Evolutionary conservation across 2,797 vertebrate species (phyloP).

Genomic region (Chrosomus eos): DNA sequence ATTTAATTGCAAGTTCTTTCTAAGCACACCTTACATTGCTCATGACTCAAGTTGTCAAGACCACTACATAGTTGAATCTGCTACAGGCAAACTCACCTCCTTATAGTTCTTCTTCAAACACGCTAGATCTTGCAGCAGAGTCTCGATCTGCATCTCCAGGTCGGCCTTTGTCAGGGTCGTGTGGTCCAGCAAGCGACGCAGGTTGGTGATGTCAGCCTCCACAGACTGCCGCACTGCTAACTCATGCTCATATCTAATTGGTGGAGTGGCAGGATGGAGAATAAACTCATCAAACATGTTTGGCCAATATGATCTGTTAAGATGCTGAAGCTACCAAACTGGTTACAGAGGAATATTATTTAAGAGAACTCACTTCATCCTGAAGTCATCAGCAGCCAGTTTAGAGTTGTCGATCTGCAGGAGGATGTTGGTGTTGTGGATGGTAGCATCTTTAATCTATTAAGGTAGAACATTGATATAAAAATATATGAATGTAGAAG

Average conservation of each 20-base stretch:
- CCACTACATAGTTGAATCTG: neutral
- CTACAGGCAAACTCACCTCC: slow-evolving; percentile 75
- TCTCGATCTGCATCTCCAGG: slow-evolving; percentile 91
- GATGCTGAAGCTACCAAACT: neutral
- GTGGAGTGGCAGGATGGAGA: neutral
- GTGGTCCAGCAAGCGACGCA: slow-evolving; percentile 82
- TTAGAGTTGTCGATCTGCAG: slow-evolving; percentile 92
- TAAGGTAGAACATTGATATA: slow-evolving; percentile 14
- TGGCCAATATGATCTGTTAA: neutral
- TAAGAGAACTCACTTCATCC: slow-evolving; percentile 80
- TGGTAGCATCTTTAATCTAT: slow-evolving; percentile 80
- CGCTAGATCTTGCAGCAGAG: slow-evolving; percentile 86
- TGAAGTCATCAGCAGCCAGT: slow-evolving; percentile 93
- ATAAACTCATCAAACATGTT: neutral
- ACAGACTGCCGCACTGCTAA: slow-evolving; percentile 85
- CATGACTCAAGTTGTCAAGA: neutral
- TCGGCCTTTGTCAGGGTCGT: slow-evolving; percentile 86
- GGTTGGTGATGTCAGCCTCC: slow-evolving; percentile 87
- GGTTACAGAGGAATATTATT: neutral
- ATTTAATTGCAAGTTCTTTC: neutral
- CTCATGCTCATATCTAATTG: slow-evolving; percentile 86
- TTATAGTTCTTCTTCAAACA: slow-evolving; percentile 89
- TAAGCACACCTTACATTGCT: neutral
- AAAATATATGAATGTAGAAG: neutral
- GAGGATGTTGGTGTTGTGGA: slow-evolving; percentile 81